phyloP scores from a whole-genome alignment of 1,140 invertebrate species.

The Pseudomyrmex cubaensis region DNA sequence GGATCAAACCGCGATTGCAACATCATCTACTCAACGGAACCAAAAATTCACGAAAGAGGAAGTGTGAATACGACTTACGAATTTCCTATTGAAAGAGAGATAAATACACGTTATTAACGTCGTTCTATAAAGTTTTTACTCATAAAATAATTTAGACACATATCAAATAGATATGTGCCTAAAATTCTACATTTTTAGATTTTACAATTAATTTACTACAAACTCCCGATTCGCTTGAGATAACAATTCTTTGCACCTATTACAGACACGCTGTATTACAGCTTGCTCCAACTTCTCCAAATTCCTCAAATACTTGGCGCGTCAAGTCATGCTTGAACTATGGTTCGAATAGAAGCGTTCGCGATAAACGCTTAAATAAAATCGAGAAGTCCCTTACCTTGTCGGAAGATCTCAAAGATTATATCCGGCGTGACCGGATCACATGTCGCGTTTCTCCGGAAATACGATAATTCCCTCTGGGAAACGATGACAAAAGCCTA shows the following conservation, averaged over 20 bases:
- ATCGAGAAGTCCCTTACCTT: constrained; percentile 19
- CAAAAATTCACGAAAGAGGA: neutral
- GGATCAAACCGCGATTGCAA: neutral
- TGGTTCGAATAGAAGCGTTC: neutral
- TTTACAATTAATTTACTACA: neutral
- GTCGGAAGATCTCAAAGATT: neutral
- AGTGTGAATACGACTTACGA: neutral
- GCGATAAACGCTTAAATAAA: neutral
- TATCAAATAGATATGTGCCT: too few relatives aligned
- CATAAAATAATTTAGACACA: too few relatives aligned
- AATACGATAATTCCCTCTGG: constrained; percentile 14
- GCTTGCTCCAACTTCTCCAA: too few relatives aligned
- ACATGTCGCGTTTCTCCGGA: neutral
- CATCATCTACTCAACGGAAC: neutral
- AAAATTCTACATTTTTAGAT: too few relatives aligned
- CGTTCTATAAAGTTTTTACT: too few relatives aligned
- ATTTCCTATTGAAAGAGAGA: neutral
- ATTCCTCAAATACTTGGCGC: too few relatives aligned
- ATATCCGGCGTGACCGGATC: neutral
- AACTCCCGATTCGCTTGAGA: neutral
- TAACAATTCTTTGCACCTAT: neutral
- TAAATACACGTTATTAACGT: too few relatives aligned
- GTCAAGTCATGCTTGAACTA: neutral
- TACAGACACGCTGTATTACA: too few relatives aligned
- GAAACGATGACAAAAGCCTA: neutral